Base-by-base conservation (phyloP, 2,797 vertebrate species). In the Tapera naevia region DNA sequence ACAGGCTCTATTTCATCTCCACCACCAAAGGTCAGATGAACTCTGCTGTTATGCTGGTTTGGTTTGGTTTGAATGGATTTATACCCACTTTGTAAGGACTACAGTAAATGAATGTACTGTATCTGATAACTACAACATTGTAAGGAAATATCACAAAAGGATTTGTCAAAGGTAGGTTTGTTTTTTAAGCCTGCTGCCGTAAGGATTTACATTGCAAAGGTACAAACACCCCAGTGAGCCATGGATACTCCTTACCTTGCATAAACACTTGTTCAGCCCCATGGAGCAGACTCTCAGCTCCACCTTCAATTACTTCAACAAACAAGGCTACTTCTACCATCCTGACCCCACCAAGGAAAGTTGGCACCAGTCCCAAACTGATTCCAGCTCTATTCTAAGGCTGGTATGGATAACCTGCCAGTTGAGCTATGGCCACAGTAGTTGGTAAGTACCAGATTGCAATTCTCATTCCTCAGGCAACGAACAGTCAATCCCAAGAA, bases 81-180 rank as follows among this genome's bases (percentile, higher is more conserved):
- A 46, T 35, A 39, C 18, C 7, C 21, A 17, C 74, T 89, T 86
- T 15, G 7, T 39, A 75, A 84, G 30, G 24, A 69, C 25, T 65
- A n/a, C 46, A 86, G 33, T 51, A 74, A 81, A 75, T 60, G 0
- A 46, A 58, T 48, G 58, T 56, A 16, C 41, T 74, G 13, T 18
- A 19, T 0, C 0, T 27, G 30, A 9, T 50, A 90, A 46, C 17
- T 57, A 25, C 0, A 0, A 7, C 32, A 48, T 41, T 23, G n/a
- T 46, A 66, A 88, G 46, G 46, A 88, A 73, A 54, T 33, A 65
- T 24, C 18, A 28, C 35, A 46, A 71, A 58, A 83, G 30, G 33
- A 78, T 83, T 83, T 91, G 69, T 72, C 33, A 69, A 51, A 78
- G 4, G 9, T 72, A 78, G 3, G 9, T 69, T 74, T 64, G n/a